Conservation (phyloP, 2,113 vertebrate genomes). For the Heteronetta atricapilla region DNA sequence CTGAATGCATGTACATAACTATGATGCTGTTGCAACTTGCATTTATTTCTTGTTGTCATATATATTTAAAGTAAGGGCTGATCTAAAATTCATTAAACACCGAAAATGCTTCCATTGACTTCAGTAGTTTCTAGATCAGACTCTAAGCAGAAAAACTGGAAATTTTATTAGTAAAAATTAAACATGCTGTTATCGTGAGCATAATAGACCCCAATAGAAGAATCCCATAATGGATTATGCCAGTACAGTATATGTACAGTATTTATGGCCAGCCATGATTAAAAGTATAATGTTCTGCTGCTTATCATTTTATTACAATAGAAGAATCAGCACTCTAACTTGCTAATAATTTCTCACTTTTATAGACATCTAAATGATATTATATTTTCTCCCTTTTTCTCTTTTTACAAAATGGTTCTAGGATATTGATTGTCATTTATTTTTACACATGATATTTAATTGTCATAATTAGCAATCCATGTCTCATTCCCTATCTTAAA, state of each 20-base stretch:
- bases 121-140: background rate
- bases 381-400: slow-evolving; percentile 67
- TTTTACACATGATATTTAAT: slow-evolving; percentile 79
- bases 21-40: background rate
- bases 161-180: slow-evolving; percentile 63
- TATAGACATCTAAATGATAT: slow-evolving; percentile 71
- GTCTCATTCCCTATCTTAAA: slow-evolving; percentile 75
- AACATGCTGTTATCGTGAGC: slow-evolving; percentile 38
- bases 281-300: slow-evolving; percentile 40
- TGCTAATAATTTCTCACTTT: slow-evolving; percentile 69
- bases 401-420: slow-evolving; percentile 70
- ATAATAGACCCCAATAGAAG: slow-evolving; percentile 63
- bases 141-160: background rate
- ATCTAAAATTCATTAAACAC: background rate
- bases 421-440: slow-evolving; percentile 84
- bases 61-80: background rate
- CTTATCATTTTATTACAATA: slow-evolving; percentile 56
- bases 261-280: slow-evolving; percentile 46
- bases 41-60: background rate
- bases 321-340: slow-evolving; percentile 60
- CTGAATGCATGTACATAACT: background rate
- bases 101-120: background rate
- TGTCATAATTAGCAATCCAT: slow-evolving; percentile 82
- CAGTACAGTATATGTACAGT: slow-evolving; percentile 17
- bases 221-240: slow-evolving; percentile 48